phyloP scores from a whole-genome alignment of 2,797 vertebrate species.

The Phataginus tetradactyla region DNA sequence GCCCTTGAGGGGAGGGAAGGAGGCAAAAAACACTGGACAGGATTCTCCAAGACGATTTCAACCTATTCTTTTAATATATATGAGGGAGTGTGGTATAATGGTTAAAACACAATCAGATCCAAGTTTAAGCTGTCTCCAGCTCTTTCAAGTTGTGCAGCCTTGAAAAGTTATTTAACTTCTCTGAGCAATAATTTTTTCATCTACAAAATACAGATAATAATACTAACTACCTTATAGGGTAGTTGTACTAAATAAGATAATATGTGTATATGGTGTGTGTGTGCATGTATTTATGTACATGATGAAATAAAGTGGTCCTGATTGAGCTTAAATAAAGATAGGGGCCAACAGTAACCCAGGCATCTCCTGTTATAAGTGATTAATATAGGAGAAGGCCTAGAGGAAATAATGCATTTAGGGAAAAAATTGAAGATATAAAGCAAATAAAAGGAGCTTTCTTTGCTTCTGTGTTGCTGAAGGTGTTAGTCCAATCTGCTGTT shows the following conservation, averaged over 20 bases:
- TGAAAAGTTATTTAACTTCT: constrained; percentile 29
- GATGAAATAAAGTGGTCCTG: not conserved
- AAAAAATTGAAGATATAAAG: not conserved
- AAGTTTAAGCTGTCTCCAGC: not conserved
- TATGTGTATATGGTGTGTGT: not conserved
- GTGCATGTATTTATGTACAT: not conserved
- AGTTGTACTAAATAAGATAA: constrained; percentile 12
- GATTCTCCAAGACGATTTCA: not conserved
- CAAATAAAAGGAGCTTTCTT: not conserved
- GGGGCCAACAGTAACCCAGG: not conserved
- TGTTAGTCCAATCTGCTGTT: not conserved
- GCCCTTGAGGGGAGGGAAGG: not conserved
- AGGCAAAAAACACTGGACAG: not conserved
- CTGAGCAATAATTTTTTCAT: not conserved
- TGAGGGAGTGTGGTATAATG: not conserved
- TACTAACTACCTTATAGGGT: not conserved
- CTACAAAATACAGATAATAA: not conserved
- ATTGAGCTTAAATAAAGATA: not conserved
- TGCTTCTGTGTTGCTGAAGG: not conserved
- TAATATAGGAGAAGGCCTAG: not conserved
- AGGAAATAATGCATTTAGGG: not conserved
- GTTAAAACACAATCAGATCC: not conserved
- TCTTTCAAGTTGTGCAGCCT: not conserved
- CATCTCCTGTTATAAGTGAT: not conserved
- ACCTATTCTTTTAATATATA: not conserved